phyloP scores from a whole-genome alignment of 2,797 vertebrate genomes.

The Chelonia mydas region DNA sequence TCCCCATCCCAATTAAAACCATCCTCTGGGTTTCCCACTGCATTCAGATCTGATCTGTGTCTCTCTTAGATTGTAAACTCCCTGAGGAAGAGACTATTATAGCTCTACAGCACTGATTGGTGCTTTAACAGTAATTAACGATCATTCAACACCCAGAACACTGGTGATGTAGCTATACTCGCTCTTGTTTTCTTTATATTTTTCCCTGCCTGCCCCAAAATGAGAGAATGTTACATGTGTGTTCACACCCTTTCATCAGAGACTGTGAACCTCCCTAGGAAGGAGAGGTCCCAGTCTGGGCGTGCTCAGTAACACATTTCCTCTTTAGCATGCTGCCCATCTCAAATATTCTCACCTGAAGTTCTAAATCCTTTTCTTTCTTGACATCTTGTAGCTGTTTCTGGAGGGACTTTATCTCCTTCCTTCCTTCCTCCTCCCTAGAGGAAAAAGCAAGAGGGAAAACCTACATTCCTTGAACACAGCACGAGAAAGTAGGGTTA shows the following conservation, averaged over 20 bases:
- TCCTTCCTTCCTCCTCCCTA: constrained; percentile 83
- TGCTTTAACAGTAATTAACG: not conserved
- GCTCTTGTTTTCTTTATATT: not conserved
- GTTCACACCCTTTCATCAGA: not conserved
- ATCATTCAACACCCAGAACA: not conserved
- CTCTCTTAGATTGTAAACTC: not conserved
- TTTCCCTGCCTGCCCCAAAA: not conserved
- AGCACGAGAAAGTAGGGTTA: not conserved
- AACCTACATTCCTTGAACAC: not conserved
- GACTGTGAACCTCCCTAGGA: not conserved
- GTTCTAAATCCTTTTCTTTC: constrained; percentile 79
- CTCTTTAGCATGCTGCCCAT: not conserved
- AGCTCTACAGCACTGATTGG: not conserved
- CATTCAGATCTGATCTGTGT: not conserved
- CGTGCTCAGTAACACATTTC: not conserved
- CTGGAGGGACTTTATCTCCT: constrained; percentile 77
- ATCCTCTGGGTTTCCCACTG: not conserved
- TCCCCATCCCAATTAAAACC: not conserved
- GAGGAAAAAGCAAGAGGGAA: constrained; percentile 6
- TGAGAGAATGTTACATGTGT: not conserved
- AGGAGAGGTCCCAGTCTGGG: not conserved
- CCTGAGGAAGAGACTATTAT: not conserved
- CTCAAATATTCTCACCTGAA: constrained; percentile 80
- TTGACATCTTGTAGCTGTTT: constrained; percentile 82
- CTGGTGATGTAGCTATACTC: not conserved